Percentiles rank a stretch among this genome's conserved stretches.
phyloP scores from a whole-genome alignment of 2,888 invertebrate species.

The Apamea sordens region DNA sequence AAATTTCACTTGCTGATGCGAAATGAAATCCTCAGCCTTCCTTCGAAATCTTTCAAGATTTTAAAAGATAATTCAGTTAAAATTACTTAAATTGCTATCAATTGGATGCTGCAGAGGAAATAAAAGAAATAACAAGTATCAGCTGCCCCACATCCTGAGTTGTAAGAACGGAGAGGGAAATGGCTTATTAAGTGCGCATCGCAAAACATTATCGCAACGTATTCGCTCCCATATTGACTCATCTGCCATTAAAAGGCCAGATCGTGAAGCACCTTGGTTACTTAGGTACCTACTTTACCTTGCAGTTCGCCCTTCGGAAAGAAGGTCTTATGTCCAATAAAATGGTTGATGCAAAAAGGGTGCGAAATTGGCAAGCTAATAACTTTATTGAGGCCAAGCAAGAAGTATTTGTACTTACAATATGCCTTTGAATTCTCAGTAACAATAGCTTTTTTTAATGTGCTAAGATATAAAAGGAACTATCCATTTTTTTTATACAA shows the following conservation, averaged over 20 bases:
- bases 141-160: conserved; percentile 31
- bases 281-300: conserved; percentile 2
- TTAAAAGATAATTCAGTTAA: background rate
- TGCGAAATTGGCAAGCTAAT: conserved; percentile 44
- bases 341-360: conserved; percentile 21
- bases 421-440: conserved; percentile 24
- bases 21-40: background rate
- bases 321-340: conserved; percentile 23
- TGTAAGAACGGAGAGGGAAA: conserved; percentile 38
- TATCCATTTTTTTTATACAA: conserved; percentile 24
- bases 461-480: conserved; percentile 11
- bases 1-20: background rate
- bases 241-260: conserved; percentile 6
- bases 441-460: conserved; percentile 35
- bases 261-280: conserved; percentile 1
- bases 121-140: conserved; percentile 23
- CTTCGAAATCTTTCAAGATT: background rate
- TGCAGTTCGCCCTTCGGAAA: conserved; percentile 12
- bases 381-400: conserved; percentile 8
- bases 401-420: conserved; percentile 10
- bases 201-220: conserved; percentile 18
- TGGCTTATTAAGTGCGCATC: conserved; percentile 39
- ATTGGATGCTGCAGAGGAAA: conserved; percentile 6
- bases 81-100: conserved; percentile 14
- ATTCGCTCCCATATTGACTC: conserved; percentile 21